These are phyloP conservation scores for Oryctolagus cuniculus DNA, from an alignment of 2,113 vertebrate genomes.

Conservation along the genomic window mOryCun1.1 NC_091446.1:8130001-8130500, in stretches of 20 bases:
- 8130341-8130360: neutral
- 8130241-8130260: neutral
- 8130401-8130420: neutral
- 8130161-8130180: neutral
- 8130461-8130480: no score
- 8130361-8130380: neutral
- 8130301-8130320: no score
- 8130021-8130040: constrained; percentile 84
- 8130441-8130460: no score
- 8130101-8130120: constrained; percentile 96
- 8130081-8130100: constrained; percentile 94
- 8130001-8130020: constrained; percentile 69
- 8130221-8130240: neutral
- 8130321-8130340: neutral
- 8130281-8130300: no score
- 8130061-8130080: constrained; percentile 95
- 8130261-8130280: neutral
- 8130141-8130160: neutral
- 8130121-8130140: constrained; percentile 95
- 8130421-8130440: no score
- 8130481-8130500: no score
- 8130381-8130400: neutral
- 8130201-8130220: neutral
- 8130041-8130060: constrained; percentile 93
- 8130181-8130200: neutral